A percentile compares a stretch with the other conserved stretches of the same genome.
These are phyloP conservation scores for Cabera pusaria DNA, from an alignment of 2,888 invertebrate genomes.

Conservation along the genomic window DNA sequence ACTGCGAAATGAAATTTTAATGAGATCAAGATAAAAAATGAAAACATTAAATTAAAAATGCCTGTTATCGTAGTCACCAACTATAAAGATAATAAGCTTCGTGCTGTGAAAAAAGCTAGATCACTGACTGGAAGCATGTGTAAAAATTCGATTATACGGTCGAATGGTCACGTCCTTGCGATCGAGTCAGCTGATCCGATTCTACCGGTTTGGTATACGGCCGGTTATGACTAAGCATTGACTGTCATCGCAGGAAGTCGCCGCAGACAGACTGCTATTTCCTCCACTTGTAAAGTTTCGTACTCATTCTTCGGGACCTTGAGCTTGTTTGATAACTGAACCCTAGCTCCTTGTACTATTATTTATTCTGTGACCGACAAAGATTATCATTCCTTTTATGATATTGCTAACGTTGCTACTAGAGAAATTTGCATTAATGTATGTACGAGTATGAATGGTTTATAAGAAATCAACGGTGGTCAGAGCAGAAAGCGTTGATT, in stretches of 20 bases:
- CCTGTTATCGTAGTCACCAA: no score
- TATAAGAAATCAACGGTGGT: constrained; percentile 20
- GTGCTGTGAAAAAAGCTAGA: constrained; percentile 8
- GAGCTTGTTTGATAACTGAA: constrained; percentile 33
- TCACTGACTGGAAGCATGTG: constrained; percentile 35
- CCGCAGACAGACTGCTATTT: constrained; percentile 44
- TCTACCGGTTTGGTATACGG: constrained; percentile 37
- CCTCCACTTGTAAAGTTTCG: constrained; percentile 52
- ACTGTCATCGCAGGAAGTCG: constrained; percentile 49
- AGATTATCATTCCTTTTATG: constrained; percentile 14
- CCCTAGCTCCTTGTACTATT: constrained; percentile 22
- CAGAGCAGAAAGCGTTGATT: constrained; percentile 39
- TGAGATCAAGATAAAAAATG: constrained; percentile 9
- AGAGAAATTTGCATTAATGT: constrained; percentile 37
- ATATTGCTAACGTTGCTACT: constrained; percentile 13
- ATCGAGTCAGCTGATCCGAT: constrained; percentile 40
- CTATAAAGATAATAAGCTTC: no score
- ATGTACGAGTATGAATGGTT: no score
- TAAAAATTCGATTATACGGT: constrained; percentile 46
- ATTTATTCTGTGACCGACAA: neutral
- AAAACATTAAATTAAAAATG: neutral
- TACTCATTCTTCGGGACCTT: constrained; percentile 46
- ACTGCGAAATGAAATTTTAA: constrained; percentile 5
- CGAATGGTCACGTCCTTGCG: constrained; percentile 45
- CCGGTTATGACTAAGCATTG: constrained; percentile 41